Conservation (phyloP, 2,888 invertebrate genomes). For the Tetanocera ferruginea region DNA sequence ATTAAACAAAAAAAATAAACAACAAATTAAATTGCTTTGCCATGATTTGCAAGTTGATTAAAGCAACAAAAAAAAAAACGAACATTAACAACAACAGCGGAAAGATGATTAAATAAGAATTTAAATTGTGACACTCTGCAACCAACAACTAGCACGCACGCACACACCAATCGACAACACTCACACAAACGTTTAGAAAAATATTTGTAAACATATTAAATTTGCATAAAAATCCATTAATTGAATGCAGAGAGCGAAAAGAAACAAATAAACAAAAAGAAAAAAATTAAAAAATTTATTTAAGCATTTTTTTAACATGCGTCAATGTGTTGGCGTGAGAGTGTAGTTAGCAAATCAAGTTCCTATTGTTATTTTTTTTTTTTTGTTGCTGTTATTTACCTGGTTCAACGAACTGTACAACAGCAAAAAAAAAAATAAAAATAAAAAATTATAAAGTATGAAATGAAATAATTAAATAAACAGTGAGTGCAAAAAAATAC, state of each 20-base stretch:
- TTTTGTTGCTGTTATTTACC: neutral
- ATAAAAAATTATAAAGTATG: neutral
- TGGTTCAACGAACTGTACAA: constrained; percentile 24
- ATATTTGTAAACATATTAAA: neutral
- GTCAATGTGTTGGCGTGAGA: neutral
- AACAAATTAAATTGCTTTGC: constrained; percentile 40
- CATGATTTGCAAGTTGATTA: constrained; percentile 2
- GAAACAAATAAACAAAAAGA: neutral
- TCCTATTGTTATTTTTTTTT: constrained; percentile 5
- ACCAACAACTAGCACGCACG: neutral
- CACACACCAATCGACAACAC: neutral
- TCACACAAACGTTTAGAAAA: neutral
- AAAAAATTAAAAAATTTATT: neutral
- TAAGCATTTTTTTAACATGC: too few relatives aligned
- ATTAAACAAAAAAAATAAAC: neutral
- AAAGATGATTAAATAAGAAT: constrained; percentile 4
- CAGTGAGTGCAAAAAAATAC: neutral
- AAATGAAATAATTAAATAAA: constrained; percentile 23
- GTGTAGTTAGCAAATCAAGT: neutral
- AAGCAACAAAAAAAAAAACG: neutral
- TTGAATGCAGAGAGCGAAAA: neutral
- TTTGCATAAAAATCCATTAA: constrained; percentile 15
- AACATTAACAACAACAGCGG: neutral
- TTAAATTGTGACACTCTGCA: neutral
- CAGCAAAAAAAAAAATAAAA: constrained; percentile 13